These are phyloP conservation scores for Brachionus asplanchnoidis DNA, from an alignment of 1,140 invertebrate species.

Conservation along the genomic window DNA sequence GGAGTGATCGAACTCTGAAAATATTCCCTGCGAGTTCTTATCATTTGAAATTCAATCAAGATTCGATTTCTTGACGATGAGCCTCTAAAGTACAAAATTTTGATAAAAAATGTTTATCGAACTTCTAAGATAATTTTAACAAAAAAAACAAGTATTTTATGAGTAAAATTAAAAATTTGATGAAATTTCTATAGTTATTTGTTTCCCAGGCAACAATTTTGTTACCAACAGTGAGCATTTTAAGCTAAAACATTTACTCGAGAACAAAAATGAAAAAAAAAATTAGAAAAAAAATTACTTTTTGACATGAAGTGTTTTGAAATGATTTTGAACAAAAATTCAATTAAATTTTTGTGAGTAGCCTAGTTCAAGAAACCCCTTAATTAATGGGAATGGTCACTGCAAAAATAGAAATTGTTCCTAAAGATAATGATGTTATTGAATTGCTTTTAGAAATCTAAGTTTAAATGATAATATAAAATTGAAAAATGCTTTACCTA, in stretches of 20 bases:
- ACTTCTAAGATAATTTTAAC: not conserved
- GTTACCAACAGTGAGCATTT: not conserved
- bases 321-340: not conserved
- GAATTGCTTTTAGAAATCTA: not conserved
- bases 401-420: not conserved
- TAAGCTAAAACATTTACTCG: not conserved
- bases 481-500: slow-evolving; percentile 16
- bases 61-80: not conserved
- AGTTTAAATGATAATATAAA: not conserved
- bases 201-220: not conserved
- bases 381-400: not conserved
- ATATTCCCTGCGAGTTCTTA: not conserved
- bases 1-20: not conserved
- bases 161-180: not conserved
- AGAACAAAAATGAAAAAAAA: not conserved
- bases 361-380: not conserved
- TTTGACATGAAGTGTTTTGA: slow-evolving; percentile 2
- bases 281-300: not conserved
- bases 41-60: not conserved
- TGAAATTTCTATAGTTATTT: not conserved
- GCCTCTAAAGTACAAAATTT: not conserved
- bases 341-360: not conserved
- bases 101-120: not conserved
- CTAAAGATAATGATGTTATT: slow-evolving; percentile 17
- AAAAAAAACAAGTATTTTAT: not conserved